Evolutionary conservation across 2,797 vertebrate species (phyloP).

Genomic region (Danio albolineatus): DNA sequence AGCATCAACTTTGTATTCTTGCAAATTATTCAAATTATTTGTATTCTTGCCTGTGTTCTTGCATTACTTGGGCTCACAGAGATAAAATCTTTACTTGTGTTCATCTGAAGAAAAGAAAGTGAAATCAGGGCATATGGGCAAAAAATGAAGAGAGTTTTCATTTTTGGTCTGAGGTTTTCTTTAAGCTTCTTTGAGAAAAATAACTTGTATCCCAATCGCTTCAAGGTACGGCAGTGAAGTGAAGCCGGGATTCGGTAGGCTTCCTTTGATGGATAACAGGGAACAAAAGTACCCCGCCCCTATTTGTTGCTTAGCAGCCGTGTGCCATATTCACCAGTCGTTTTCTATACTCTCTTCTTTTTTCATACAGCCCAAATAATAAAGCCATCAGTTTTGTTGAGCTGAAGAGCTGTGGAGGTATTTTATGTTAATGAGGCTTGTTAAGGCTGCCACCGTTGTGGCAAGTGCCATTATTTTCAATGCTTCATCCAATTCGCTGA

Average conservation of each 20-base stretch:
- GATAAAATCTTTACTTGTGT: too few species aligned
- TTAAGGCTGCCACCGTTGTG: constrained; percentile 30
- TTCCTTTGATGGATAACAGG: constrained; percentile 38
- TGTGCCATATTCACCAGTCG: constrained; percentile 16
- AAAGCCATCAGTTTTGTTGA: constrained; percentile 30
- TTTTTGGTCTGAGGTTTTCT: too few species aligned
- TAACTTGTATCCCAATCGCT: constrained; percentile 9
- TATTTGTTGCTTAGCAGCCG: constrained; percentile 28
- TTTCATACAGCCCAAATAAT: constrained; percentile 29
- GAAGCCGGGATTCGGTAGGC: constrained; percentile 26
- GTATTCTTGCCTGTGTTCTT: too few species aligned
- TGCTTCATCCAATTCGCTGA: constrained; percentile 41
- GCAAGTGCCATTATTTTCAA: constrained; percentile 39
- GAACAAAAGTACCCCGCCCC: constrained; percentile 22
- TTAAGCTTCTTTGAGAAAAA: constrained; percentile 36
- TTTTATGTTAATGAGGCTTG: constrained; percentile 45
- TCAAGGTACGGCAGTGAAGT: constrained; percentile 16
- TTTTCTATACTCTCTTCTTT: constrained; percentile 3
- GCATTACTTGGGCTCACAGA: too few species aligned
- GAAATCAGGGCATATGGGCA: too few species aligned
- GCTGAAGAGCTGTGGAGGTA: constrained; percentile 18
- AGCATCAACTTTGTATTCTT: too few species aligned
- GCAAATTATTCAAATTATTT: too few species aligned
- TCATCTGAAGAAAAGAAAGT: too few species aligned
- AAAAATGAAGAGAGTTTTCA: too few species aligned